Evolutionary conservation across 2,888 invertebrate genomes (phyloP).

Genomic region (Cephus spinipes): DNA sequence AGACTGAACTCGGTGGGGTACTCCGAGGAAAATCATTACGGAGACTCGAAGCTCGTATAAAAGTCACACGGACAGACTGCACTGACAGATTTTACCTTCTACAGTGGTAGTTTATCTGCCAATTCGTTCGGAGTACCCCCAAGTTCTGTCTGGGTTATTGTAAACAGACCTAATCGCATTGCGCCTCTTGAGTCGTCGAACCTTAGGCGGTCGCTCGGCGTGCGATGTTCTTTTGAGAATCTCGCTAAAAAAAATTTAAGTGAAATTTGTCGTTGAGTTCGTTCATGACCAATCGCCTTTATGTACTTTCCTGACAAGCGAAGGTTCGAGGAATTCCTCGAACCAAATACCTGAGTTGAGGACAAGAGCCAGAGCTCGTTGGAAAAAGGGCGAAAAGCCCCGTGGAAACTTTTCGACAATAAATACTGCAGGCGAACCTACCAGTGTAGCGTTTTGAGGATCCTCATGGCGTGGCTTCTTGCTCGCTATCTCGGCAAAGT

Average conservation of each 20-base stretch:
- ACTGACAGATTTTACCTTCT: not conserved
- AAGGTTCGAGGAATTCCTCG: not conserved
- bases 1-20: not conserved
- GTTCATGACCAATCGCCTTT: not conserved
- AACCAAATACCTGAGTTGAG: not conserved
- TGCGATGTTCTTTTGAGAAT: slow-evolving; percentile 45
- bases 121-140: not conserved
- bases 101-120: not conserved
- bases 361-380: not conserved
- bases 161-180: slow-evolving; percentile 62
- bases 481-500: slow-evolving; percentile 15
- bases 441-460: slow-evolving; percentile 65
- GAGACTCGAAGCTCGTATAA: not conserved
- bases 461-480: slow-evolving; percentile 63
- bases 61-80: not conserved
- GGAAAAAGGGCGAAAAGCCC: not conserved
- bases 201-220: slow-evolving; percentile 36
- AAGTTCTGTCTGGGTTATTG: not conserved
- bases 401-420: not conserved
- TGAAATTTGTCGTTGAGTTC: slow-evolving; percentile 7
- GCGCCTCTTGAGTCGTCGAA: slow-evolving; percentile 56
- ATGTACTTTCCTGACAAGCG: not conserved
- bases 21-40: not conserved
- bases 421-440: slow-evolving; percentile 42
- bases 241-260: slow-evolving; percentile 50